A percentile compares a stretch with the other conserved stretches of the same genome.
These are phyloP conservation scores for Malurus cyaneus DNA, from an alignment of 2,113 vertebrate genomes.

Conservation along the genomic window DNA sequence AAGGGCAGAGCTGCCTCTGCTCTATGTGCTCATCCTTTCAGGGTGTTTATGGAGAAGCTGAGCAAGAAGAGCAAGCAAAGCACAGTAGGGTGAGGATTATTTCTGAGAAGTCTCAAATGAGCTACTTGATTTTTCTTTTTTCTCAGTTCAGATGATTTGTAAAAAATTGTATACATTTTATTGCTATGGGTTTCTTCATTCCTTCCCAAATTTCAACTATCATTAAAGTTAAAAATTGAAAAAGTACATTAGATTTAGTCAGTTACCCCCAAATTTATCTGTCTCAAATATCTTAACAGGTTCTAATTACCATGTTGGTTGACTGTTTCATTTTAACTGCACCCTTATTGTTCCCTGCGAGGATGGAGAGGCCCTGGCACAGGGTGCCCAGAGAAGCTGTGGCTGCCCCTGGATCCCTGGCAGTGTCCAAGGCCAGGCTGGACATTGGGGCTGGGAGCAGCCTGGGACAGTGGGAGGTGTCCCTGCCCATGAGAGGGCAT, in stretches of 20 bases:
- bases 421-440: fast-evolving
- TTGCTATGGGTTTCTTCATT: neutral
- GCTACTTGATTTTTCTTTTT: neutral
- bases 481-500: neutral
- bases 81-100: neutral
- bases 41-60: neutral
- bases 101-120: neutral
- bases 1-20: neutral
- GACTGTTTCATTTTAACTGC: neutral
- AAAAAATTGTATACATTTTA: neutral
- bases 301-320: neutral
- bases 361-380: neutral
- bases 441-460: fast-evolving
- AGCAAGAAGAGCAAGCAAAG: neutral
- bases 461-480: fast-evolving
- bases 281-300: neutral
- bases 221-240: neutral
- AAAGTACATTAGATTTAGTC: neutral
- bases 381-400: neutral
- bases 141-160: neutral
- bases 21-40: fast-evolving
- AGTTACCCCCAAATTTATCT: neutral
- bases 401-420: neutral
- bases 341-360: neutral
- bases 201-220: neutral